Percentiles rank a stretch among this genome's conserved stretches.
These are phyloP conservation scores for Mayetiola destructor DNA, from an alignment of 2,888 invertebrate species.

Conservation along the genomic window DNA sequence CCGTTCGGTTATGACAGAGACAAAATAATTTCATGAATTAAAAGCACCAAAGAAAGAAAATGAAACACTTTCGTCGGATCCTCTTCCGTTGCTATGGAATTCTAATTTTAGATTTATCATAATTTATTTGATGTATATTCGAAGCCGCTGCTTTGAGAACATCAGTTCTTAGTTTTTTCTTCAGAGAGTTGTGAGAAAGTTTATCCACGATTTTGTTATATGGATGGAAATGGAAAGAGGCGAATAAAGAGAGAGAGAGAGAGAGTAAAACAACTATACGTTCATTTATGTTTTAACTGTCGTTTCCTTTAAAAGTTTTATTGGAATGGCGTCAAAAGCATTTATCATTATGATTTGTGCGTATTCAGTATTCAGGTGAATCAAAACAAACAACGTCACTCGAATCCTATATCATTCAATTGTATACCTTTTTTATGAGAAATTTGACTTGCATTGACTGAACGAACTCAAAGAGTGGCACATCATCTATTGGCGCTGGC, in stretches of 20 bases:
- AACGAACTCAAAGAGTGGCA: too few species aligned
- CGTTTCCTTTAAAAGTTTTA: background rate
- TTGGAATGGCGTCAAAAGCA: background rate
- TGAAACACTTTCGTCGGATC: too few species aligned
- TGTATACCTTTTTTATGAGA: too few species aligned
- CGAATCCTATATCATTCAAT: conserved; percentile 5
- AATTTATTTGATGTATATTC: background rate
- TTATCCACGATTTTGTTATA: background rate
- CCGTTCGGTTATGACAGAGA: conserved; percentile 6
- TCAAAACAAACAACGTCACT: background rate
- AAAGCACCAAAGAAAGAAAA: too few species aligned
- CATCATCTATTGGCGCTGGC: too few species aligned
- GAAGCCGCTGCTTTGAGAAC: background rate
- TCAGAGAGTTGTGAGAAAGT: background rate
- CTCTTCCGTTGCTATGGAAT: background rate
- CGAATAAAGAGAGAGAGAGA: background rate
- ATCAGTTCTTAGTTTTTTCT: background rate
- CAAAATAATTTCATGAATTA: conserved; percentile 11
- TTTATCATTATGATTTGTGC: too few species aligned
- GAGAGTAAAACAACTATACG: background rate
- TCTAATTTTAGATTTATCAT: background rate
- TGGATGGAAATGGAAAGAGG: background rate
- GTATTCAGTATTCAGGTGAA: background rate
- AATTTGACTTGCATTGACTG: too few species aligned
- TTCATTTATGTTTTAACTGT: background rate